Percentiles rank a stretch among this genome's conserved stretches.
These are phyloP conservation scores for Papilio polyxenes DNA, from an alignment of 1,140 invertebrate species.

Conservation along the genomic window DNA sequence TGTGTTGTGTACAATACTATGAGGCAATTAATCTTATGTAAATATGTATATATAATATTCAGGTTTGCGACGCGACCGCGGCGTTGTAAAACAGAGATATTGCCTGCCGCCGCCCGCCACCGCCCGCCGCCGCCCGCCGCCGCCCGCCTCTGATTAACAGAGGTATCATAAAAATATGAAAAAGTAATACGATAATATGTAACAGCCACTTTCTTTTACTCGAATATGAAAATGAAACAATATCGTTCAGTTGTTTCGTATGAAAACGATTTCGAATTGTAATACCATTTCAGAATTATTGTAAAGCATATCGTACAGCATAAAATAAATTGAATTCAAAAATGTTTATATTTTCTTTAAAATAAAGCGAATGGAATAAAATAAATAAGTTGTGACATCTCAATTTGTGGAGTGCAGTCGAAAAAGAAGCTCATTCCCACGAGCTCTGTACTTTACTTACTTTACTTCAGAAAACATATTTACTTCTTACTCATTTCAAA, in stretches of 20 bases:
- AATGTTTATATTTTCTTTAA: slow-evolving; percentile 1
- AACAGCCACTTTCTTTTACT: not conserved
- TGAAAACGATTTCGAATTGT: not conserved
- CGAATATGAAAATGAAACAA: not conserved
- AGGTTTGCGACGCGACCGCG: too few species aligned
- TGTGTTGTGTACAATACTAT: not conserved
- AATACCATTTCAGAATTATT: not conserved
- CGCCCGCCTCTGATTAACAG: not conserved
- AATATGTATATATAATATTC: not conserved
- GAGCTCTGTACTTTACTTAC: not conserved
- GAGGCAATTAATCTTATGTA: slow-evolving; percentile 6
- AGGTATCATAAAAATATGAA: not conserved
- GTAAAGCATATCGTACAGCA: not conserved
- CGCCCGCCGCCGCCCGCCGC: not conserved
- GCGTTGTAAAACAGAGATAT: not conserved
- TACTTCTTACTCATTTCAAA: not conserved
- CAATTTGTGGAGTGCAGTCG: not conserved
- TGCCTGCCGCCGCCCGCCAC: not conserved
- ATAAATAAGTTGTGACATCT: not conserved
- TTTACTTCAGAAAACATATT: not conserved
- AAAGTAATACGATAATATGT: not conserved
- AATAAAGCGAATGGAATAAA: slow-evolving; percentile 12
- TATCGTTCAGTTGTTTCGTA: not conserved
- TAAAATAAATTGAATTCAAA: slow-evolving; percentile 9
- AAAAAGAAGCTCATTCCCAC: not conserved